These are phyloP conservation scores for Bambusicola thoracicus DNA, from an alignment of 2,113 vertebrate genomes.

Conservation along the genomic window DNA sequence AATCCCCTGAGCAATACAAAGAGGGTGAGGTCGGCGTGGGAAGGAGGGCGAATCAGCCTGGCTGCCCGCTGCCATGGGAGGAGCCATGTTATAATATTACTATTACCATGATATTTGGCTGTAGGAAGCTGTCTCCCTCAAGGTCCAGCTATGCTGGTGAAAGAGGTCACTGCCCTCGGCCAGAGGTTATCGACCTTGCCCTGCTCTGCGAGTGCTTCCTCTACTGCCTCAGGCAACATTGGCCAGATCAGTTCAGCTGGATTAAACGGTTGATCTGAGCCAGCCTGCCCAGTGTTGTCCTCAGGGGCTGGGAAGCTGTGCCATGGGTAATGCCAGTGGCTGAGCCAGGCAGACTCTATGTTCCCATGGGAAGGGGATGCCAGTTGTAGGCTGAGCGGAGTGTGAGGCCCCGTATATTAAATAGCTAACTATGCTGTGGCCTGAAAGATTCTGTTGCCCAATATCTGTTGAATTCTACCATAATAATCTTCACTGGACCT, in stretches of 20 bases:
- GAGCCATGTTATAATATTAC: fast-evolving
- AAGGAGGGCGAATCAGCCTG: not conserved
- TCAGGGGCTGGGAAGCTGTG: not conserved
- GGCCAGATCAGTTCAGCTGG: not conserved
- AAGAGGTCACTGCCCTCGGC: not conserved
- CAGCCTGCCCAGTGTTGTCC: not conserved
- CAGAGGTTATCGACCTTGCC: not conserved
- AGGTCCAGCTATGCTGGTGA: not conserved
- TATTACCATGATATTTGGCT: not conserved
- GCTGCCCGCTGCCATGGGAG: fast-evolving
- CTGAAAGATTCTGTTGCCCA: constrained; percentile 1
- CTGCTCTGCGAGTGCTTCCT: not conserved
- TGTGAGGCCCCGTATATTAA: not conserved
- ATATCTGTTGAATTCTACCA: constrained; percentile 61
- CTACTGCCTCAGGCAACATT: not conserved
- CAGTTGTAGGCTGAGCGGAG: not conserved
- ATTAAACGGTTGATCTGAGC: not conserved
- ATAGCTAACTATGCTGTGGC: not conserved
- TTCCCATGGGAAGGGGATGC: fast-evolving
- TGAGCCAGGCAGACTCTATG: fast-evolving
- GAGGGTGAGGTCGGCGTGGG: not conserved
- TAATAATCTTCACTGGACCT: constrained; percentile 49
- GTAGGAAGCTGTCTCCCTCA: not conserved
- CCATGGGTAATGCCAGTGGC: fast-evolving
- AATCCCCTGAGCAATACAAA: not conserved